Conservation (phyloP, 2,888 invertebrate genomes). For the Malthinus seriepunctatus region DNA sequence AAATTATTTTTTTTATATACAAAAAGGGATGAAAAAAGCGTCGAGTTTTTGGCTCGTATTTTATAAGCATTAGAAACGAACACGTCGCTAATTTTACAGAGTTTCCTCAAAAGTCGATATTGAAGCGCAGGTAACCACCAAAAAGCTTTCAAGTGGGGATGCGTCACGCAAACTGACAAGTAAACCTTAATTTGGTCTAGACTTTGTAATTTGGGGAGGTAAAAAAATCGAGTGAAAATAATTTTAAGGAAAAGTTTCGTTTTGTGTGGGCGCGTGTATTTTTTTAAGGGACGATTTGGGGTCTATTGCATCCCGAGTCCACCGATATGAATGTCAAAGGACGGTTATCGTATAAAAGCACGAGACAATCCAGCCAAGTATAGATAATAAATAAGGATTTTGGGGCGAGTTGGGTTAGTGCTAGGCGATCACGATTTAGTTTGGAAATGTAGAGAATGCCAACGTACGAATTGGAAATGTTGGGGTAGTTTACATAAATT, state of each 20-base stretch:
- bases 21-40: conserved; percentile 3
- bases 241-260: conserved; percentile 9
- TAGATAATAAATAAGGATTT: conserved; percentile 32
- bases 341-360: conserved; percentile 27
- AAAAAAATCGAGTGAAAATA: conserved; percentile 2
- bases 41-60: conserved; percentile 23
- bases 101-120: conserved; percentile 35
- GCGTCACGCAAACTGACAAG: conserved; percentile 31
- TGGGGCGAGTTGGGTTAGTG: conserved; percentile 14
- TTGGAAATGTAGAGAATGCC: conserved; percentile 14
- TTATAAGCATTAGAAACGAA: conserved; percentile 31
- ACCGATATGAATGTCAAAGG: conserved; percentile 27
- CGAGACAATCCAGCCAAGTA: conserved; percentile 25
- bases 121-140: conserved; percentile 34
- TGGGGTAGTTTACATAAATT: conserved; percentile 9
- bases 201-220: conserved; percentile 7
- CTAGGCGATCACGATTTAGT: conserved; percentile 21
- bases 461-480: conserved; percentile 13
- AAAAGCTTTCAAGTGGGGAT: conserved; percentile 24
- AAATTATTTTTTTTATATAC: background rate
- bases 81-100: conserved; percentile 34
- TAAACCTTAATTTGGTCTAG: conserved; percentile 22
- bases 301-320: conserved; percentile 9
- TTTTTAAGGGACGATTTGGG: conserved; percentile 9
- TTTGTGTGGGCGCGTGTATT: conserved; percentile 3